Conservation (phyloP, 2,888 invertebrate genomes). For the Ypsolopha sequella region DNA sequence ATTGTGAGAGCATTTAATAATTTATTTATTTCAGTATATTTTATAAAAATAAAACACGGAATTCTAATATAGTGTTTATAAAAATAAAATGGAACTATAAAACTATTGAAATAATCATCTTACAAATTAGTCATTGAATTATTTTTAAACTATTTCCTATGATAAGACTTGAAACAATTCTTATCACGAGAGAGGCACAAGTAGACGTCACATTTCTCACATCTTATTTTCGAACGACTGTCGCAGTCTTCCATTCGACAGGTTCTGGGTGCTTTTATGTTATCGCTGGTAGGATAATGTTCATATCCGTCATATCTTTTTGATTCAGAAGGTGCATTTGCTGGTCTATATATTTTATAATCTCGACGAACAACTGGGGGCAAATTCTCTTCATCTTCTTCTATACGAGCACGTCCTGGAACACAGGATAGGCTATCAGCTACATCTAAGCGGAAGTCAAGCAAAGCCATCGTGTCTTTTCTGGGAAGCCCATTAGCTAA, state of each 20-base stretch:
- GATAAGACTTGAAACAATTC: conserved; percentile 10
- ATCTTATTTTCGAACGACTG: conserved; percentile 15
- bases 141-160: conserved; percentile 1
- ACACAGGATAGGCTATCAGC: conserved; percentile 7
- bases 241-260: conserved; percentile 16
- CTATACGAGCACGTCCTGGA: conserved; percentile 5
- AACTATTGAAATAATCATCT: no score
- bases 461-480: conserved; percentile 7
- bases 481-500: conserved; percentile 3
- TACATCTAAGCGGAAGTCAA: conserved; percentile 11
- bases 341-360: conserved; percentile 5
- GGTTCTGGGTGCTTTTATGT: conserved; percentile 15
- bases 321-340: conserved; percentile 13
- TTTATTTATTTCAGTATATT: no score
- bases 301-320: conserved; percentile 21
- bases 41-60: no score
- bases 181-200: conserved; percentile 11
- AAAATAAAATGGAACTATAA: no score
- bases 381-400: conserved; percentile 1
- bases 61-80: no score
- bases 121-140: no score
- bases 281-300: conserved; percentile 15
- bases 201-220: conserved; percentile 7
- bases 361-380: background rate
- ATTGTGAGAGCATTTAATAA: no score